These are phyloP conservation scores for Drosophila tani DNA, from an alignment of 1,140 invertebrate species.

Conservation along the genomic window DNA sequence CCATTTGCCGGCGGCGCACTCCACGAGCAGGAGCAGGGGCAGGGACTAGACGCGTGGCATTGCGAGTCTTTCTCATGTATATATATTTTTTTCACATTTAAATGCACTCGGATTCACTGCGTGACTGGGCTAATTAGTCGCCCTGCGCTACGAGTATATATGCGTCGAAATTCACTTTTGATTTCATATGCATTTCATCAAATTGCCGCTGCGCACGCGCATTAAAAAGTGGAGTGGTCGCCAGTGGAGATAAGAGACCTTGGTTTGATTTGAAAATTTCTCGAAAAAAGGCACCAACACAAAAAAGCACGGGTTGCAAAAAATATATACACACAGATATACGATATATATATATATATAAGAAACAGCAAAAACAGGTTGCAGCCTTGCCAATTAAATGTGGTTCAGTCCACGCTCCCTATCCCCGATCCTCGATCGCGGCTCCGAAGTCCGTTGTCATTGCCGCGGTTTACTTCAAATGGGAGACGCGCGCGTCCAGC, in stretches of 20 bases:
- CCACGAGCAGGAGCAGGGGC: slow-evolving; percentile 1
- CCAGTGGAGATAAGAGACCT: slow-evolving; percentile 58
- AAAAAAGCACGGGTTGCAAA: slow-evolving; percentile 20
- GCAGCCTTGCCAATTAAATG: slow-evolving; percentile 68
- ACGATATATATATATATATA: background rate
- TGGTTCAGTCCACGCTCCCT: slow-evolving; percentile 47
- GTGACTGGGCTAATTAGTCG: slow-evolving; percentile 71
- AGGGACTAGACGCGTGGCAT: slow-evolving; percentile 39
- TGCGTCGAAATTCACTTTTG: slow-evolving; percentile 78
- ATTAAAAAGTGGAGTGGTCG: slow-evolving; percentile 35
- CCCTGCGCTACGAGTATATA: slow-evolving; percentile 11
- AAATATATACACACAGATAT: slow-evolving; percentile 6
- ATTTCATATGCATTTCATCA: slow-evolving; percentile 83
- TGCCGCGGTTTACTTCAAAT: slow-evolving; percentile 80
- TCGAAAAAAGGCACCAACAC: slow-evolving; percentile 34
- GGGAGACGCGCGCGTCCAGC: slow-evolving; percentile 66
- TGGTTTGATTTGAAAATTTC: slow-evolving; percentile 83
- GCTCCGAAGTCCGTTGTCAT: slow-evolving; percentile 60
- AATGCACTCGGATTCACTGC: slow-evolving; percentile 51
- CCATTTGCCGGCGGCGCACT: slow-evolving; percentile 20
- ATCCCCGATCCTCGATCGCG: background rate
- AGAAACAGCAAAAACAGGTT: slow-evolving; percentile 59
- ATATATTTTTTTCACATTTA: slow-evolving; percentile 24
- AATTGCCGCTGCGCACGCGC: slow-evolving; percentile 81
- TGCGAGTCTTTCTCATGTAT: background rate